Base-by-base conservation (phyloP, 2,888 invertebrate species). In the Incurvaria masculella region DNA sequence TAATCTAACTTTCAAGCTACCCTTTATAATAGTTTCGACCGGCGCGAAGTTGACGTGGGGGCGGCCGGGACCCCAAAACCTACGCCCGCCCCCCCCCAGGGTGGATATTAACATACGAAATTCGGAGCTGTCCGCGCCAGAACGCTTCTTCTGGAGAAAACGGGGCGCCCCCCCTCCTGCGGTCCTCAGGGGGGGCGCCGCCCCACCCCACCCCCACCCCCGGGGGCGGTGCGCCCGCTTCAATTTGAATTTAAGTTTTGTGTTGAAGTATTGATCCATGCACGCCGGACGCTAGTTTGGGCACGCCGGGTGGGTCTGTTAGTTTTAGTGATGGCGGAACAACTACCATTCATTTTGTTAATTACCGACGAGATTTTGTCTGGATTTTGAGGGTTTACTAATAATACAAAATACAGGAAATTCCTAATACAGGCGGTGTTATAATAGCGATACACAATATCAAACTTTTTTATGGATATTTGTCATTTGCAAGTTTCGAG, bases 1-100 rank as follows among this genome's bases (percentile, higher is more conserved):
- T 78, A 79, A 79, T 79, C 79, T 79, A 78, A 76, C 76, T 78
- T 78, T 76, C 75, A 72, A 71, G 74, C 76, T 76, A 75, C 76
- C 78, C 78, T 76, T 76, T 76, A 76, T 75, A 76, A 79, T 79
- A 79, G 79, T 79, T 55, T 79, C 72, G 72, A 70, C 65, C 68
- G 64, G 68, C 64, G 42, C 46, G 45, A 46, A 52, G 48, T 51
- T 51, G 51, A 68, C 72, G 69, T 65, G 62, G 64, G 65, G 64
- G 68, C 58, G 33, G 38, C 41, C 44, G 42, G 46, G 42, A 47
- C 41, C 23, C 33, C 27, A 6, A 14, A 18, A 6, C 23, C 39
- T n/a, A n/a, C n/a, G n/a, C n/a, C n/a, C n/a, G n/a, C 56, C 58
- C 63, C 18, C 3, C 5, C 14, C 6, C 18, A 11, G 33, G 33